Conservation (phyloP, 37 sponge, comb jelly and placozoan genomes). For the Diacarnus erythraeanus region DNA sequence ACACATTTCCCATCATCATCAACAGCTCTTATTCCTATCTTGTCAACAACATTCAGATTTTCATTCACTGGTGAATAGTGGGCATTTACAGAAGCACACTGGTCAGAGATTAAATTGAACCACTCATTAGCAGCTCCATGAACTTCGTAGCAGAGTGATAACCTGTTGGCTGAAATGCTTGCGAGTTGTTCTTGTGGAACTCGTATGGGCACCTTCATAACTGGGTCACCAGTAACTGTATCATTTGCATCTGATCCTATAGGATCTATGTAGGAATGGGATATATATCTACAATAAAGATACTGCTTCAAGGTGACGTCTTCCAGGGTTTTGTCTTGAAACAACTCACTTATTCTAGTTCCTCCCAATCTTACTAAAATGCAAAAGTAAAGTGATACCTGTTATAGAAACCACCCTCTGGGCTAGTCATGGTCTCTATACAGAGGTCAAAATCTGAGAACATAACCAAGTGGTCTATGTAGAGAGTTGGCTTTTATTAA, state of each 20-base stretch:
- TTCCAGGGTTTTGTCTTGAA: no score
- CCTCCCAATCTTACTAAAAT: no score
- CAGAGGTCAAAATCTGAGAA: no score
- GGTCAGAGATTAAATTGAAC: conserved; percentile 53
- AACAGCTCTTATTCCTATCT: conserved; percentile 43
- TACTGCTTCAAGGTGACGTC: no score
- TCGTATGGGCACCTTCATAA: conserved; percentile 34
- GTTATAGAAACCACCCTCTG: no score
- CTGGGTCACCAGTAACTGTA: conserved; percentile 51
- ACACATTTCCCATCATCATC: conserved; percentile 15
- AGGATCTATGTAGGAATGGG: no score
- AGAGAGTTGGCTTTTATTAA: no score
- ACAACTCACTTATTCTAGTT: no score
- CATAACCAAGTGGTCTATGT: no score
- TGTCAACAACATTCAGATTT: conserved; percentile 28
- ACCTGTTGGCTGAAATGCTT: background rate
- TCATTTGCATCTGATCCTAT: conserved; percentile 9
- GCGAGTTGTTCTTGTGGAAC: background rate
- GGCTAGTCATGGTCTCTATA: no score
- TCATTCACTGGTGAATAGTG: conserved; percentile 25
- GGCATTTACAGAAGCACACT: conserved; percentile 53
- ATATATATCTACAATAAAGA: no score
- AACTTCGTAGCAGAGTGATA: conserved; percentile 52
- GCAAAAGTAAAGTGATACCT: no score
- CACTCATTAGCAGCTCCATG: conserved; percentile 37